These are phyloP conservation scores for Anolis apletophallus DNA, from an alignment of 2,797 vertebrate species.

Conservation along the genomic window DNA sequence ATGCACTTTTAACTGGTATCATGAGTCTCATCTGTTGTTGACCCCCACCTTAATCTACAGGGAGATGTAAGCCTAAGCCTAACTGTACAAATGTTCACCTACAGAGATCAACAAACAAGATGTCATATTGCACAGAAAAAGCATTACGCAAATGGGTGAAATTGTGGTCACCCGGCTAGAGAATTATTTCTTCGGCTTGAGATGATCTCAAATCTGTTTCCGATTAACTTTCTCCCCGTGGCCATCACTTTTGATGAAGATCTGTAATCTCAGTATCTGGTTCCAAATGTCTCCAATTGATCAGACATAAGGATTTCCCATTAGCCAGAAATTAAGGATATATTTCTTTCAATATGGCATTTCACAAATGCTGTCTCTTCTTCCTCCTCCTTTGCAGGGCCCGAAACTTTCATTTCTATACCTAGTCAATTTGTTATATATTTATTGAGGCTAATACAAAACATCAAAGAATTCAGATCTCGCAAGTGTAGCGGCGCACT, in stretches of 20 bases:
- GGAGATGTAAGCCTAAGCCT: too few relatives aligned
- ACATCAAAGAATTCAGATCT: constrained; percentile 11
- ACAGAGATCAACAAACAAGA: not conserved
- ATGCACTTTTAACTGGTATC: too few relatives aligned
- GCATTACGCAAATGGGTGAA: constrained; percentile 41
- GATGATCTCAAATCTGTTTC: constrained; percentile 56
- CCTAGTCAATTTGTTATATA: constrained; percentile 7
- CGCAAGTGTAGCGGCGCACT: too few relatives aligned
- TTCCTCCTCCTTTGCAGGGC: constrained; percentile 28
- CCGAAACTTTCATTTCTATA: constrained; percentile 24
- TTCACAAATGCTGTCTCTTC: constrained; percentile 55
- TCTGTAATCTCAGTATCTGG: constrained; percentile 61
- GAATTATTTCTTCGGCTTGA: constrained; percentile 45
- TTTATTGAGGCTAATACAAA: constrained; percentile 16
- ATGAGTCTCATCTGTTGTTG: too few relatives aligned
- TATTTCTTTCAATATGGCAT: constrained; percentile 72
- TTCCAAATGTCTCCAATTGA: constrained; percentile 70
- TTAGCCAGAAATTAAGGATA: constrained; percentile 75
- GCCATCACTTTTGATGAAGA: constrained; percentile 71
- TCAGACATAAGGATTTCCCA: constrained; percentile 75
- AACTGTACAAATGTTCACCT: too few relatives aligned
- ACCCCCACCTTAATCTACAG: too few relatives aligned
- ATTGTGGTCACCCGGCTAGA: constrained; percentile 13
- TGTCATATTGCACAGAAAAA: constrained; percentile 11
- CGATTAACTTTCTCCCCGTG: constrained; percentile 65